Evolutionary conservation across 2,797 vertebrate genomes (phyloP).

Genomic region (Ciconia nigra): DNA sequence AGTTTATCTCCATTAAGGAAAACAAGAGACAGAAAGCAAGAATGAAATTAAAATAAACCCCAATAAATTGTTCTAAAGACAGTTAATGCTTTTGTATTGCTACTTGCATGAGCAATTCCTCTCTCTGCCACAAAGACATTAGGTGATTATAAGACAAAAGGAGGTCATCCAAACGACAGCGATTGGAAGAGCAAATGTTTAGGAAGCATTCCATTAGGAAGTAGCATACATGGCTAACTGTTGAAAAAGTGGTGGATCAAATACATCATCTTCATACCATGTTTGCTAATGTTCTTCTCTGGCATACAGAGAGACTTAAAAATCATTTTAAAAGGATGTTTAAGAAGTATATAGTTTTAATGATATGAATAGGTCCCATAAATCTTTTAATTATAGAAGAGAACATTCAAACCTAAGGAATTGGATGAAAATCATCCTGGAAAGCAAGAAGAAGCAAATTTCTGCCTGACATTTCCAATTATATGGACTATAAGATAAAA

Average conservation of each 20-base stretch:
- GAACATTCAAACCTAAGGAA: neutral
- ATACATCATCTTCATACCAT: neutral
- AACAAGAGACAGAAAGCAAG: slow-evolving; percentile 18
- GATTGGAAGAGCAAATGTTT: neutral
- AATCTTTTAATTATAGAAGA: neutral
- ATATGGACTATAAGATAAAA: neutral
- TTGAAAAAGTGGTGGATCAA: neutral
- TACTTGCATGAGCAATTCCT: neutral
- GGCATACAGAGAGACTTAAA: neutral
- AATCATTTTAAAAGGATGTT: neutral
- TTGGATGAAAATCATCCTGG: neutral
- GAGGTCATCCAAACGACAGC: neutral
- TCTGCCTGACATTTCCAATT: neutral
- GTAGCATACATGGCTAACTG: neutral
- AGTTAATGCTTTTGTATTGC: neutral
- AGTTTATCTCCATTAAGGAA: slow-evolving; percentile 7
- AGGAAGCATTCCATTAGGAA: neutral
- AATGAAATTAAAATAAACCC: neutral
- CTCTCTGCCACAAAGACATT: neutral
- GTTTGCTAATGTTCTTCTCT: neutral
- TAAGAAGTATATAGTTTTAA: neutral
- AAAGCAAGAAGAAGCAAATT: neutral
- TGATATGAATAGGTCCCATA: neutral
- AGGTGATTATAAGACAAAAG: neutral
- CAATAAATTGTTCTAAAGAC: neutral